Evolutionary conservation across 2,888 invertebrate species (phyloP).

Genomic region (Cheilosia grossa): DNA sequence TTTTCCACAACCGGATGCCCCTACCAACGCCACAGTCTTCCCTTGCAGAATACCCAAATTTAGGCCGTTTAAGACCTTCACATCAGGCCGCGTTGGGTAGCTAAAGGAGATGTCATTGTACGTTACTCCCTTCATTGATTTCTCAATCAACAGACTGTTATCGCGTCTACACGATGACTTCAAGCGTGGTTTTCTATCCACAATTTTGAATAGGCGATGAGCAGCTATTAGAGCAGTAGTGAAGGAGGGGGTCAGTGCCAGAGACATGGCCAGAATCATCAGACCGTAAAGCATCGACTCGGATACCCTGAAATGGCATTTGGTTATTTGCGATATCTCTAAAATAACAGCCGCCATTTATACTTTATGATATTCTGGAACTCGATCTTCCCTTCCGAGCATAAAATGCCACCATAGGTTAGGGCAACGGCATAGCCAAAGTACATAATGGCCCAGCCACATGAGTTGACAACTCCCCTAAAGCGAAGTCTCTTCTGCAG

Average conservation of each 20-base stretch:
- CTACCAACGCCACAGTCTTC: conserved; percentile 89
- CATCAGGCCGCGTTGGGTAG: conserved; percentile 90
- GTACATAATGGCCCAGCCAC: conserved; percentile 88
- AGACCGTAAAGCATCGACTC: conserved; percentile 90
- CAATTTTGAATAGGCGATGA: conserved; percentile 86
- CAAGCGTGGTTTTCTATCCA: conserved; percentile 86
- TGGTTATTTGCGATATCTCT: not conserved
- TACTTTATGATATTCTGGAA: conserved; percentile 89
- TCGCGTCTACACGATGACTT: conserved; percentile 84
- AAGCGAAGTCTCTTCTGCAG: conserved; percentile 85
- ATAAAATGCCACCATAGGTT: conserved; percentile 89
- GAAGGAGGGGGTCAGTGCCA: conserved; percentile 91
- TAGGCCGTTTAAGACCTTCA: conserved; percentile 88
- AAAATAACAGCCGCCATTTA: not conserved
- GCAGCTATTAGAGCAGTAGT: conserved; percentile 88
- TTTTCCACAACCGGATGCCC: conserved; percentile 91
- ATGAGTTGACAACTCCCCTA: conserved; percentile 88
- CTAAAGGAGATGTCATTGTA: conserved; percentile 88
- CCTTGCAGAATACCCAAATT: conserved; percentile 87
- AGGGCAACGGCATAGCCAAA: conserved; percentile 89
- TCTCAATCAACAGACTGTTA: conserved; percentile 30
- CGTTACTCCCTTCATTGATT: conserved; percentile 74
- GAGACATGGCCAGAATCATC: conserved; percentile 90
- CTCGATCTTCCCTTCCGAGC: conserved; percentile 85
- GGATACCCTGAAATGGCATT: conserved; percentile 85